These are phyloP conservation scores for Heteromurus nitidus DNA, from an alignment of 2,888 invertebrate species.

Conservation along the genomic window DNA sequence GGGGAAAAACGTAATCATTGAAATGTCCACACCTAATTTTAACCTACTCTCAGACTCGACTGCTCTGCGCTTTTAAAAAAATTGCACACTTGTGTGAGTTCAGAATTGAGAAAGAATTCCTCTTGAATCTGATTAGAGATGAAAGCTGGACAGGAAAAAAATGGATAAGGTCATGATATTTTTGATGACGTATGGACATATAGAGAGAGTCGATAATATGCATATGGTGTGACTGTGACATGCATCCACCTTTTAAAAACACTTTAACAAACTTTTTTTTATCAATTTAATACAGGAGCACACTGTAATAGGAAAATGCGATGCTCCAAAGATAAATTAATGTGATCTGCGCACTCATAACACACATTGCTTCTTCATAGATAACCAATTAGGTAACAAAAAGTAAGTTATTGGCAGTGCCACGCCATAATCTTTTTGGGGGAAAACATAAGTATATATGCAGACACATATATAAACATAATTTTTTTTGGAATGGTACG, in stretches of 20 bases:
- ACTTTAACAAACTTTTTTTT: constrained; percentile 27
- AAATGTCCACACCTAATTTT: not conserved
- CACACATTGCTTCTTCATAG: not conserved
- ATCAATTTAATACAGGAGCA: not conserved
- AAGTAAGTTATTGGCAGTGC: constrained; percentile 6
- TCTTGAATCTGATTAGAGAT: not conserved
- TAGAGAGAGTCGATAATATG: not conserved
- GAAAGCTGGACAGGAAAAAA: not conserved
- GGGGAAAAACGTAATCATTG: not conserved
- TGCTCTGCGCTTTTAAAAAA: not conserved
- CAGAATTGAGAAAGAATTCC: not conserved
- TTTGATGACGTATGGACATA: not conserved
- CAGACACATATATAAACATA: not conserved
- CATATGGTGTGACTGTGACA: not conserved
- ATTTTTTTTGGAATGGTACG: not conserved
- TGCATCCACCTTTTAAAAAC: not conserved
- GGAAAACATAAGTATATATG: not conserved
- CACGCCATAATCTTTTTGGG: not conserved
- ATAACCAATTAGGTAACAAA: constrained; percentile 11
- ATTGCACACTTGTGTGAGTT: not conserved
- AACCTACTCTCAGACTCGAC: not conserved
- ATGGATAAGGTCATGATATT: not conserved
- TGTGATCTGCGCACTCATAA: no score
- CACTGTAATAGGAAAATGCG: no score
- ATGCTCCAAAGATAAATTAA: no score